These are phyloP conservation scores for Platorchestia sp. DNA, from an alignment of 1,140 invertebrate genomes.

Conservation along the genomic window DNA sequence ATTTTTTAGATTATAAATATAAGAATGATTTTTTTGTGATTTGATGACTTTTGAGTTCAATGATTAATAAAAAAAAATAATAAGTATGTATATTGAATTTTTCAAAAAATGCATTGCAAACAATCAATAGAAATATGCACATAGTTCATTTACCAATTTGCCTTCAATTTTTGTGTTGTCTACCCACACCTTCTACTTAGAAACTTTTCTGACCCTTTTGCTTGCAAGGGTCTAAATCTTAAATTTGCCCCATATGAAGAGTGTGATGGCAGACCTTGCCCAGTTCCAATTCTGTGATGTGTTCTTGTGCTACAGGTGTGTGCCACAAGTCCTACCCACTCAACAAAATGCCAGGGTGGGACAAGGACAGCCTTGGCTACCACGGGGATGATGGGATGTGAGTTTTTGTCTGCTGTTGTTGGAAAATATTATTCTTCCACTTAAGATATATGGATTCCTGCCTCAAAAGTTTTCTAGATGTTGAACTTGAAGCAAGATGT, in stretches of 20 bases:
- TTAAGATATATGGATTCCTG: no score
- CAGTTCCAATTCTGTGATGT: neutral
- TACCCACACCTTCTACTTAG: no score
- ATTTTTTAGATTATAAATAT: no score
- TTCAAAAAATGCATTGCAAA: neutral
- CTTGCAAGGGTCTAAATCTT: neutral
- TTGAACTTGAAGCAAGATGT: no score
- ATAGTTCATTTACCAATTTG: no score
- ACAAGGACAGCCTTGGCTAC: constrained; percentile 72
- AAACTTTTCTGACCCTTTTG: no score
- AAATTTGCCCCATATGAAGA: neutral
- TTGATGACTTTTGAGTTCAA: no score
- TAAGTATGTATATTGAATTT: neutral
- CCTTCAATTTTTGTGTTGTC: no score
- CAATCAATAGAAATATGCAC: neutral
- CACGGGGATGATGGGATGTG: constrained; percentile 73
- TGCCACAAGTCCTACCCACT: constrained; percentile 72
- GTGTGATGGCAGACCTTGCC: neutral
- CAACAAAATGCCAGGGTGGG: constrained; percentile 72
- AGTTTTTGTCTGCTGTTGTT: constrained; percentile 58
- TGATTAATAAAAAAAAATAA: no score
- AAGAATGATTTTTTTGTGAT: no score
- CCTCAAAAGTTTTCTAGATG: no score
- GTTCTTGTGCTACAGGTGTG: constrained; percentile 67
- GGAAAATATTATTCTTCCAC: no score